Percentiles rank a stretch among this genome's conserved stretches.
Evolutionary conservation across 2,113 vertebrate genomes (phyloP).

Genomic region (Pelusios castaneus): DNA sequence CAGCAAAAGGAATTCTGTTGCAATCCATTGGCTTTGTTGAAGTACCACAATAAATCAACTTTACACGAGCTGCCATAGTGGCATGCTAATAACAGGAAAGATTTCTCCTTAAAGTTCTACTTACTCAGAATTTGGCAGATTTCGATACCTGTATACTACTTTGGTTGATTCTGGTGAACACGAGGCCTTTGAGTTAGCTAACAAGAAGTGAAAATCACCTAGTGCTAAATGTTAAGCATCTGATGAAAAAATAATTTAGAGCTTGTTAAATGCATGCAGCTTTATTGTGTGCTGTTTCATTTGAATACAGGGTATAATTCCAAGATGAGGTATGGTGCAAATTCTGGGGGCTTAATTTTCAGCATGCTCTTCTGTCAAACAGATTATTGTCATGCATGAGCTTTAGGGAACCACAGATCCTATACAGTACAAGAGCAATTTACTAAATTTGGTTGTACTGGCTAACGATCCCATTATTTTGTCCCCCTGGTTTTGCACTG

Average conservation of each 20-base stretch:
- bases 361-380: neutral
- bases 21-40: rapidly evolving
- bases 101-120: neutral
- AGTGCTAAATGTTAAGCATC: neutral
- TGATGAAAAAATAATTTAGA: neutral
- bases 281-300: rapidly evolving
- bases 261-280: neutral
- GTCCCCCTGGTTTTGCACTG: neutral
- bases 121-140: rapidly evolving
- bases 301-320: neutral
- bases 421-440: rapidly evolving
- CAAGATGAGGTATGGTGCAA: rapidly evolving
- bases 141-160: rapidly evolving
- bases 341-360: neutral
- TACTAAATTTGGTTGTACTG: neutral
- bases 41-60: neutral
- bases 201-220: neutral
- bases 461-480: neutral
- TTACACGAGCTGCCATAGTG: neutral
- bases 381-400: rapidly evolving
- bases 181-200: neutral
- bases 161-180: neutral
- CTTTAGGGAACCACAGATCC: rapidly evolving
- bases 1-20: neutral
- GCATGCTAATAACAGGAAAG: neutral